Evolutionary conservation across 2,888 invertebrate genomes (phyloP), one percentile per base, ranked within the genome.

Genomic region (Melieria crassipennis): DNA sequence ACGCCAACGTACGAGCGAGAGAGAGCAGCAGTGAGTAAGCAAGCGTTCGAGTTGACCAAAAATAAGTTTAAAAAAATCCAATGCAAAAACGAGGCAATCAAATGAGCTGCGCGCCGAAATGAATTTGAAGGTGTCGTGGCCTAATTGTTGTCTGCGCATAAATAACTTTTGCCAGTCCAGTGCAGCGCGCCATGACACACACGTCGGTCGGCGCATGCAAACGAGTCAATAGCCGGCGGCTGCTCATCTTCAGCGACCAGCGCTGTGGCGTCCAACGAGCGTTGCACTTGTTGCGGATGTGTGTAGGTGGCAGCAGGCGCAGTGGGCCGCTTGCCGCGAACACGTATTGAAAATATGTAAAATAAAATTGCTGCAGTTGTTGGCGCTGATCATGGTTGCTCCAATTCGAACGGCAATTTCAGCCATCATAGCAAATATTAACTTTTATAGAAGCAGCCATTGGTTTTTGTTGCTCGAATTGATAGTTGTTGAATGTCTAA

Each of bases 111-210:
- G 2, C 30, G 30, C 30, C 30, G 66, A 66, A 66, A 58, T 66
- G 66, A 66, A 58, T 66, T 66, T 66, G 57, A 66, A 66, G 66
- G 66, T 66, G 66, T 66, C 66, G 58, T 66, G 66, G 46, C 64
- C 66, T 58, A 58, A 66, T 66, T 58, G 57, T 58, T 66, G 66
- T 58, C 58, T 66, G 66, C 58, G 57, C 58, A 66, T 58, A 66
- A 66, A 66, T 66, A 66, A 62, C 48, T 13, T 43, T 11, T 57
- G 4, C n/a, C 57, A 66, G 48, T 48, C 57, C 66, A 66, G 50
- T 58, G 66, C 66, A 45, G 57, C 56, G 56, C n/a, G 16, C 56
- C 7, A 11, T 13, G 16, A 48, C 45, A 58, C 46, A 58, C 55
- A 58, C 42, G 11, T 5, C 5, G 16, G 7, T 30, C 16, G 46